These are phyloP conservation scores for Falco concolor DNA, from an alignment of 2,797 vertebrate genomes.

Conservation along the genomic window DNA sequence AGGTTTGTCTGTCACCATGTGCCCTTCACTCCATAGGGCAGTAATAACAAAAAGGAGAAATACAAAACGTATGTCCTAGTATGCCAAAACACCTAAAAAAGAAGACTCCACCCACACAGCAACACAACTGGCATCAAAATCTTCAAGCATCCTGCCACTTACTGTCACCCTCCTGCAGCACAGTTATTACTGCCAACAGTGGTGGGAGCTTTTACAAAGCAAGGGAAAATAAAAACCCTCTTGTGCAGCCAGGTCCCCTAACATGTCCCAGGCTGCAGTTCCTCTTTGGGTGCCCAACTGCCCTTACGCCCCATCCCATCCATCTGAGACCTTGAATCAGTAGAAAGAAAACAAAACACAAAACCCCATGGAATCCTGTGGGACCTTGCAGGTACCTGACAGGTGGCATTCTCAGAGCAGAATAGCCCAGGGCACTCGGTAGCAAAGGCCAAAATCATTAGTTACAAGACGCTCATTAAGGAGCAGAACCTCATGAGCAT, in stretches of 20 bases:
- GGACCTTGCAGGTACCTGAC: not conserved
- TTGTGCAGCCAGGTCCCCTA: not conserved
- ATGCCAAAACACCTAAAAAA: not conserved
- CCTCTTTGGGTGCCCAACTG: not conserved
- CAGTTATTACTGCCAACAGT: not conserved
- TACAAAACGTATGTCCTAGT: not conserved
- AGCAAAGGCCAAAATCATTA: conserved; percentile 39
- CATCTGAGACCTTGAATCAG: not conserved
- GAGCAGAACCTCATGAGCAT: conserved; percentile 8
- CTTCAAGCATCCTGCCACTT: not conserved
- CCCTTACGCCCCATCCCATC: fast-evolving
- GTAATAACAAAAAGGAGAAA: not conserved
- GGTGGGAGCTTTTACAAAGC: not conserved
- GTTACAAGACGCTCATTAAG: not conserved
- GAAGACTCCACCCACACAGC: fast-evolving
- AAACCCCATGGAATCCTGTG: fast-evolving
- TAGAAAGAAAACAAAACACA: not conserved
- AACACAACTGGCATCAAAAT: fast-evolving
- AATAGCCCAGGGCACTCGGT: not conserved
- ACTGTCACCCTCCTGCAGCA: not conserved
- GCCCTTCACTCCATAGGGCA: not conserved
- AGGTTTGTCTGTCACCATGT: not conserved
- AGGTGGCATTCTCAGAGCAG: not conserved
- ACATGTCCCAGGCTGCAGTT: not conserved
- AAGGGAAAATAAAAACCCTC: not conserved